Evolutionary conservation across 2,113 vertebrate species (phyloP).

Genomic region (Sebastes schlegelii): DNA sequence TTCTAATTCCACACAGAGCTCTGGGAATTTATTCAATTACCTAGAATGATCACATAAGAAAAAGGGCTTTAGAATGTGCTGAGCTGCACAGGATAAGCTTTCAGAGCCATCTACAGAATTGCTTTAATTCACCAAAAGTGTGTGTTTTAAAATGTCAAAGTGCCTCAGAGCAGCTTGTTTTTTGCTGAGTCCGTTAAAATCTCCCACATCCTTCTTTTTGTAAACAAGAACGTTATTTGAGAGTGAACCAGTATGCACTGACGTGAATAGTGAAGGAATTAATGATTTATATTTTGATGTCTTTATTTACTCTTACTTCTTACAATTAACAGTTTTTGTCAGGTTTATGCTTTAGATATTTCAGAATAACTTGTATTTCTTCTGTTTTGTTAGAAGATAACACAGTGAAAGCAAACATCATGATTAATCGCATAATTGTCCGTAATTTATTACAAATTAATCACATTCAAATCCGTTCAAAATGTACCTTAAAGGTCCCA

Average conservation of each 20-base stretch:
- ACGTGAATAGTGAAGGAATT: slow-evolving; percentile 1
- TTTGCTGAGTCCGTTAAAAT: slow-evolving; percentile 73
- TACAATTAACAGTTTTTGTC: not conserved
- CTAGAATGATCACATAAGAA: slow-evolving; percentile 78
- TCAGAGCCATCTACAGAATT: slow-evolving; percentile 73
- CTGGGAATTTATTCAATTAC: slow-evolving; percentile 83
- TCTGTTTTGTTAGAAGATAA: not conserved
- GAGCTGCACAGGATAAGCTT: slow-evolving; percentile 82
- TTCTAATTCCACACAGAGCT: slow-evolving; percentile 75
- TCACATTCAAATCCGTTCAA: too few species aligned
- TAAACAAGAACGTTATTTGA: slow-evolving; percentile 59
- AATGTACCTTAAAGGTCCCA: too few species aligned
- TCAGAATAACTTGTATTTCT: not conserved
- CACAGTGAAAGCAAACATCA: not conserved
- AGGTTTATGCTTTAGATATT: not conserved
- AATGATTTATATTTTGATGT: slow-evolving; percentile 6
- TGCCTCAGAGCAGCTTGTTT: slow-evolving; percentile 63
- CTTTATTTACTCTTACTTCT: not conserved
- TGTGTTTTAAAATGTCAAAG: slow-evolving; percentile 69
- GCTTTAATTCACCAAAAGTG: slow-evolving; percentile 74
- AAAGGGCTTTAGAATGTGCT: slow-evolving; percentile 81
- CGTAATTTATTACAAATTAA: too few species aligned
- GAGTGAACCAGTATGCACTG: slow-evolving; percentile 8
- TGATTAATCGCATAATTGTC: too few species aligned
- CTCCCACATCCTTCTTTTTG: slow-evolving; percentile 46